Conservation (phyloP, 1,140 invertebrate genomes). For the Pseudomyrmex cubaensis region DNA sequence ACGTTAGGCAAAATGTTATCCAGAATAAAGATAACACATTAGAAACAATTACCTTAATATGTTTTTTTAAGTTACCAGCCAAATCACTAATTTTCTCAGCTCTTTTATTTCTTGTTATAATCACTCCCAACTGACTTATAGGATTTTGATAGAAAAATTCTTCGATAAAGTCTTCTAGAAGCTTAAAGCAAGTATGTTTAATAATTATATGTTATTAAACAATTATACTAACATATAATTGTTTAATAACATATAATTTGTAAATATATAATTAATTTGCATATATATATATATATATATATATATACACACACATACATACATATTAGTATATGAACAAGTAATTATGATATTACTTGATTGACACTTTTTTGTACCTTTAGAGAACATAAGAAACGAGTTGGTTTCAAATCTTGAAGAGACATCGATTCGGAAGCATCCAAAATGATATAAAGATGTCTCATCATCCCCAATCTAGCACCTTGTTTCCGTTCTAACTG, state of each 20-base stretch:
- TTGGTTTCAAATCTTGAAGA: slow-evolving; percentile 97
- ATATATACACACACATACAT: not conserved
- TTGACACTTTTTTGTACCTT: slow-evolving; percentile 88
- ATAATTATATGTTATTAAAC: too few species aligned
- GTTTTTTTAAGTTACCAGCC: slow-evolving; percentile 93
- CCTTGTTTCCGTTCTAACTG: slow-evolving; percentile 90
- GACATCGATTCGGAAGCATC: slow-evolving; percentile 98
- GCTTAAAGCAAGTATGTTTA: slow-evolving; percentile 85
- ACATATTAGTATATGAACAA: not conserved
- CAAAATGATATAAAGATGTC: slow-evolving; percentile 96
- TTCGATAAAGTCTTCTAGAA: slow-evolving; percentile 96
- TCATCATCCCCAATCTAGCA: slow-evolving; percentile 97
- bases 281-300: not conserved
- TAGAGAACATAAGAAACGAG: slow-evolving; percentile 94
- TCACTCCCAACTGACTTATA: slow-evolving; percentile 97
- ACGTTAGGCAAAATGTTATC: not conserved
- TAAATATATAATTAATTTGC: not conserved
- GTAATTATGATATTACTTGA: not conserved
- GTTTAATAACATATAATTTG: too few species aligned
- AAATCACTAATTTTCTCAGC: slow-evolving; percentile 96
- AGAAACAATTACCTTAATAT: slow-evolving; percentile 87
- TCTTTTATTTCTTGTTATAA: slow-evolving; percentile 96
- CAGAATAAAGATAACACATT: not conserved
- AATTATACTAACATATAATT: too few species aligned
- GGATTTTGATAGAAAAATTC: slow-evolving; percentile 99